Conservation (phyloP, 2,888 invertebrate species). For the Dendrolimus houi region DNA sequence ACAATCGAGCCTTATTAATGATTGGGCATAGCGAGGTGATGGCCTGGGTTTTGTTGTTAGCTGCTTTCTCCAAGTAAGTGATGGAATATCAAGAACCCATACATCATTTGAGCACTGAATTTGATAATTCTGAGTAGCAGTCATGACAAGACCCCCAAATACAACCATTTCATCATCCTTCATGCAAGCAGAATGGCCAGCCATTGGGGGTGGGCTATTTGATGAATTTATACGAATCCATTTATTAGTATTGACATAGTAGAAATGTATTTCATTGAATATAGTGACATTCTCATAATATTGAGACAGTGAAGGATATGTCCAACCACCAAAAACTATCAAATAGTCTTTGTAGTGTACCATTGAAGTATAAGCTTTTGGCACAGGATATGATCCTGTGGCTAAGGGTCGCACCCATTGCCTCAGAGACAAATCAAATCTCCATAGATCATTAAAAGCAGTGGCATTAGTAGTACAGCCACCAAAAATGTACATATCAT, state of each 20-base stretch:
- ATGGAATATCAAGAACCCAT: conserved; percentile 90
- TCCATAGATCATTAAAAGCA: conserved; percentile 98
- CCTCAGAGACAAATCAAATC: conserved; percentile 89
- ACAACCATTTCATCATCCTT: conserved; percentile 89
- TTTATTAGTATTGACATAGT: conserved; percentile 86
- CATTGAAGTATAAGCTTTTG: conserved; percentile 96
- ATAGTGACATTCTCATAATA: conserved; percentile 90
- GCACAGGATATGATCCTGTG: conserved; percentile 92
- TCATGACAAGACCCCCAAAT: conserved; percentile 83
- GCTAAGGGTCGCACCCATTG: conserved; percentile 91
- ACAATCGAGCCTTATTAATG: conserved; percentile 89
- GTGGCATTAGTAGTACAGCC: conserved; percentile 96
- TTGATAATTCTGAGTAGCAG: conserved; percentile 61
- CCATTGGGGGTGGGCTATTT: conserved; percentile 88
- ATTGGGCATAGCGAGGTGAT: conserved; percentile 93
- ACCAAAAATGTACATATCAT: conserved; percentile 96
- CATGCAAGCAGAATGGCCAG: conserved; percentile 95
- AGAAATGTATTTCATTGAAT: conserved; percentile 94
- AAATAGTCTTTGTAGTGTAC: conserved; percentile 90
- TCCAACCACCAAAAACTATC: conserved; percentile 96
- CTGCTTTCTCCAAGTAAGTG: conserved; percentile 86
- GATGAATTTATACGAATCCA: conserved; percentile 83
- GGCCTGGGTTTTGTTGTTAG: conserved; percentile 82
- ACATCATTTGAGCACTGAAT: conserved; percentile 85
- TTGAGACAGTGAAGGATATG: conserved; percentile 91